A percentile compares a stretch with the other conserved stretches of the same genome.
Evolutionary conservation across 2,113 vertebrate genomes (phyloP).

Genomic region (Paracanthobrama guichenoti): DNA sequence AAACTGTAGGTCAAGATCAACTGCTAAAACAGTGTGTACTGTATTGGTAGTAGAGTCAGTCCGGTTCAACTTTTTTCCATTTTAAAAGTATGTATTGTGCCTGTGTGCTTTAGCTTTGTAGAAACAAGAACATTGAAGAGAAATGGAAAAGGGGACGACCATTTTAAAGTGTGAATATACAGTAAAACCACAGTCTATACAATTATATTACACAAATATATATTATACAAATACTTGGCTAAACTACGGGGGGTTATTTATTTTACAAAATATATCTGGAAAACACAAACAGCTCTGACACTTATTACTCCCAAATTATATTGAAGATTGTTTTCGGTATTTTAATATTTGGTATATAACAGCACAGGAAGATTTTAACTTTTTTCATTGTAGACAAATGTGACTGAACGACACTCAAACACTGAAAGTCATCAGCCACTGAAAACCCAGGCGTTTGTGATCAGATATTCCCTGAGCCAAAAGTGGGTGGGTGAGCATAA

Average conservation of each 20-base stretch:
- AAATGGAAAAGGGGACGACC: not conserved
- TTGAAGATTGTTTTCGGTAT: no score
- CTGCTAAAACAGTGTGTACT: not conserved
- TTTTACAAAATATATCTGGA: no score
- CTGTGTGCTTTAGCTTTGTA: no score
- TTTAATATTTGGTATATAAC: no score
- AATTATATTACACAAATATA: no score
- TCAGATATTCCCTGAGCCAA: not conserved
- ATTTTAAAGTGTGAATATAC: no score
- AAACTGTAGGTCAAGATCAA: not conserved
- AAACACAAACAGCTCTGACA: no score
- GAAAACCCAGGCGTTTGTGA: not conserved
- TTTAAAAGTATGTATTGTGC: not conserved
- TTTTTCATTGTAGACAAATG: not conserved
- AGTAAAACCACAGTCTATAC: not conserved
- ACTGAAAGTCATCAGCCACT: not conserved
- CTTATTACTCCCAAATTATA: no score
- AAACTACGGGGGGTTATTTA: no score
- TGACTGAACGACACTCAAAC: not conserved
- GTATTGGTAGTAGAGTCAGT: not conserved
- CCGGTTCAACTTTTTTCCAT: not conserved
- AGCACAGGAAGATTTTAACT: not conserved
- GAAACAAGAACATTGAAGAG: no score
- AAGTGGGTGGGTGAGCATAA: not conserved
- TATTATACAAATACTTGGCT: no score